These are phyloP conservation scores for Stratiomys singularior DNA, from an alignment of 2,888 invertebrate genomes.

Conservation along the genomic window DNA sequence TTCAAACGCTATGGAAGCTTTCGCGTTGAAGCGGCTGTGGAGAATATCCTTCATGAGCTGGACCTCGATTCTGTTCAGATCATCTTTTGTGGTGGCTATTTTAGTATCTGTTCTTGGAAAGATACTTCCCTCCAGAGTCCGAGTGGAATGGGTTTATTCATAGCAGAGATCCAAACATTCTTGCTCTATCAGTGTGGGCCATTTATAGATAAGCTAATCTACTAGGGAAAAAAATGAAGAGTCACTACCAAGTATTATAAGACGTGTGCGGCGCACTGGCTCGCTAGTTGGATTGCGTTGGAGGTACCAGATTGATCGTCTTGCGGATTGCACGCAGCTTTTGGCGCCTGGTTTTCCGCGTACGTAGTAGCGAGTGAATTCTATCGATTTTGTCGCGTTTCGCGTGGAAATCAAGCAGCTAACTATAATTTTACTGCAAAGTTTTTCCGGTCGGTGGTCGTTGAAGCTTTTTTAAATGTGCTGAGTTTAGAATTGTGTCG, in stretches of 20 bases:
- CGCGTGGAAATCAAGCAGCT: too few species aligned
- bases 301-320: conserved; percentile 24
- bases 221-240: conserved; percentile 22
- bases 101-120: background rate
- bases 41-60: too few species aligned
- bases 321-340: background rate
- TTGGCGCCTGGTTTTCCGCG: background rate
- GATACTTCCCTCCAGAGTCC: background rate
- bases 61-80: too few species aligned
- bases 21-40: too few species aligned
- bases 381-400: background rate
- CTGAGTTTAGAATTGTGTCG: background rate
- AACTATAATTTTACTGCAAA: too few species aligned
- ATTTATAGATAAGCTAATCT: conserved; percentile 23
- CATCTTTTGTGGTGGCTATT: background rate
- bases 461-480: background rate
- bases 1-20: too few species aligned
- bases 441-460: background rate
- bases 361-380: background rate
- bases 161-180: background rate
- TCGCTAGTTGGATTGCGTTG: conserved; percentile 1
- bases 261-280: background rate
- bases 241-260: conserved; percentile 26
- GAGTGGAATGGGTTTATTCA: background rate
- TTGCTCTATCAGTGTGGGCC: background rate